Evolutionary conservation across 1,140 invertebrate species (phyloP), one percentile per base, ranked within the genome.

Genomic region (Anastatus disparis): DNA sequence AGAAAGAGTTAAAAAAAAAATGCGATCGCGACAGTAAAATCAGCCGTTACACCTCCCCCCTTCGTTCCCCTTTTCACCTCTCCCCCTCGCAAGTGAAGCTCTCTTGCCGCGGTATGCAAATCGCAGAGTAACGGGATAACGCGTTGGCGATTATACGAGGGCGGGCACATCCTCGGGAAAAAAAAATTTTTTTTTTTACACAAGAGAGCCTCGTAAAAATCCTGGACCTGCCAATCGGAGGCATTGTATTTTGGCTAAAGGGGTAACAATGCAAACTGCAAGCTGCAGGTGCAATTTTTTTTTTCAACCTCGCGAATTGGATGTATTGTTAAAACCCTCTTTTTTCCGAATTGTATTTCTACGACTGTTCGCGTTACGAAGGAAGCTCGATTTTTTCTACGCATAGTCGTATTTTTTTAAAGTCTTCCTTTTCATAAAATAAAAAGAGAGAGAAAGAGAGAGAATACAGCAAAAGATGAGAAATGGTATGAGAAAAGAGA

Each of bases 301-400:
- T 84, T 82, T 81, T 80, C 71, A n/a, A n/a, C n/a, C n/a, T 73
- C 73, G 75, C 78, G 81, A 81, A 83, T 83, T 78, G 81, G 76
- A 71, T 70, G 79, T 75, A 84, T 84, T 83, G 82, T 83, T 77
- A 75, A 73, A 83, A n/a, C n/a, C n/a, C n/a, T n/a, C n/a, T n/a
- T 80, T 82, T 83, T 82, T 81, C 74, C 78, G 31, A 82, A 83
- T 82, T 81, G 75, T 78, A 78, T 80, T 84, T 84, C 78, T 78
- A 65, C 72, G 72, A 75, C 64, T 74, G 46, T 76, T 72, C 58
- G 56, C 71, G 35, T 70, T 52, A n/a, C 70, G 59, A 67, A 6
- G 3, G 48, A 68, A 68, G 73, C 70, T 73, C 69, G 70, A n/a
- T n/a, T n/a, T n/a, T n/a, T 52, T 50, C 26, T 52, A 52, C 13